Conservation (phyloP, 2,797 vertebrate genomes). For the Enteromius radiatus region DNA sequence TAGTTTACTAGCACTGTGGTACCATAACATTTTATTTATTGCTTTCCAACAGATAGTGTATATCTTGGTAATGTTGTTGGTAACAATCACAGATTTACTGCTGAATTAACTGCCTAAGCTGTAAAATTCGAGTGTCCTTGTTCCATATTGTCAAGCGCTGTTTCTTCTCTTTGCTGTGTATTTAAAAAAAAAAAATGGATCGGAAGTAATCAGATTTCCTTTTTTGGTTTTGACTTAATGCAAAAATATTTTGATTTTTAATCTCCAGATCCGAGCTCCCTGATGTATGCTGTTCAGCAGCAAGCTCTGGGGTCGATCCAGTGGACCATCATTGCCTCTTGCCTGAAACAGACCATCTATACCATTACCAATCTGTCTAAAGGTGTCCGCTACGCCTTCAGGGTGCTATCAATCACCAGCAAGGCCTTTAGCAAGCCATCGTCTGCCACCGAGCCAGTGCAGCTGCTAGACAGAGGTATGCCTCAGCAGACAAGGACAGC, state of each 20-base stretch:
- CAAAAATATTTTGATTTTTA: neutral
- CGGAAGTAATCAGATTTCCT: neutral
- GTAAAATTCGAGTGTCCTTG: constrained; percentile 37
- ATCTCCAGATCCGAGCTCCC: constrained; percentile 81
- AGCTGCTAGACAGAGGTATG: constrained; percentile 88
- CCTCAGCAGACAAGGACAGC: constrained; percentile 19
- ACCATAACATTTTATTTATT: constrained; percentile 46
- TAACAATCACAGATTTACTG: constrained; percentile 41
- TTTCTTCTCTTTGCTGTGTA: constrained; percentile 3
- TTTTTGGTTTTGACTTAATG: constrained; percentile 1
- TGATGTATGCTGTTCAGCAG: constrained; percentile 94
- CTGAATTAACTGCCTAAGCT: constrained; percentile 29
- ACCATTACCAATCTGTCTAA: constrained; percentile 86
- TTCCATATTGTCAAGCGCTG: constrained; percentile 22
- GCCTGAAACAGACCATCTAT: constrained; percentile 84
- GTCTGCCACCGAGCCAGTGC: constrained; percentile 81
- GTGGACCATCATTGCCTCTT: constrained; percentile 88
- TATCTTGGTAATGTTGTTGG: constrained; percentile 10
- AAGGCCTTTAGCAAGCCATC: constrained; percentile 96
- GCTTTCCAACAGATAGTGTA: constrained; percentile 33
- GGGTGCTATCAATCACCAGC: constrained; percentile 88
- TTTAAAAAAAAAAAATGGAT: neutral
- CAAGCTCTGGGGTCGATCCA: constrained; percentile 92
- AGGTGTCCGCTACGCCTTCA: constrained; percentile 87
- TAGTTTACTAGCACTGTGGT: neutral